Conservation (phyloP, 2,113 vertebrate species). For the Brachirus orientalis region DNA sequence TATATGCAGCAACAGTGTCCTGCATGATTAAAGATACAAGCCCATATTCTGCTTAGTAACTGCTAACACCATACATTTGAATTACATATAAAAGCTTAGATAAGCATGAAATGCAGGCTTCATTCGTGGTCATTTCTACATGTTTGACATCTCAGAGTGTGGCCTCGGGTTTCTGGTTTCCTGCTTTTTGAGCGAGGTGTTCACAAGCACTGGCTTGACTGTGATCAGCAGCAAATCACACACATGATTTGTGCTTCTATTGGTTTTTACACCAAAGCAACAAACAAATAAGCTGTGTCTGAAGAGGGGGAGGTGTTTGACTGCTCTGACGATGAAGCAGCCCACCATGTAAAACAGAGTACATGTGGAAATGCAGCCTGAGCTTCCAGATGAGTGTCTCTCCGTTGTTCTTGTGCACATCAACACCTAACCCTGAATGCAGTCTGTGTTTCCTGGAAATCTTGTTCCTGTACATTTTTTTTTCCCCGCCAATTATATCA, state of each 20-base stretch:
- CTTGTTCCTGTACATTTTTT: slow-evolving; percentile 7
- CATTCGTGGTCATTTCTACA: neutral
- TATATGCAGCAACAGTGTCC: neutral
- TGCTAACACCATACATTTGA: slow-evolving; percentile 5
- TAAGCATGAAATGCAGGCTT: slow-evolving; percentile 21
- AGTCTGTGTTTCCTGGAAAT: neutral
- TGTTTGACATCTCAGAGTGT: slow-evolving; percentile 9
- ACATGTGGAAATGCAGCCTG: neutral
- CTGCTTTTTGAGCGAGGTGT: slow-evolving; percentile 15
- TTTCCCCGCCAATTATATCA: slow-evolving; percentile 14
- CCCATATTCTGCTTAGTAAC: slow-evolving; percentile 20
- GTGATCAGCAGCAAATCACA: neutral
- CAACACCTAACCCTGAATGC: neutral
- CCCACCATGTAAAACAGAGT: too few relatives aligned
- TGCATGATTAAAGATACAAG: slow-evolving; percentile 14
- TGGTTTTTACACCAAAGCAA: slow-evolving; percentile 10
- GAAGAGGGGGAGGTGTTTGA: neutral
- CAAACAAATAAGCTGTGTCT: slow-evolving; percentile 4
- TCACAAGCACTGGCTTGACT: slow-evolving; percentile 31
- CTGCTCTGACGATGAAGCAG: neutral
- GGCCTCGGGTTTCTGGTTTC: too few relatives aligned
- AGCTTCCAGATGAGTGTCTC: neutral
- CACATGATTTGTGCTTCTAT: neutral
- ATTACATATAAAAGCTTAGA: slow-evolving; percentile 18
- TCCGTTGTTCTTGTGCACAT: neutral